Conservation (phyloP, 2,113 vertebrate genomes). For the Prunella himalayana region DNA sequence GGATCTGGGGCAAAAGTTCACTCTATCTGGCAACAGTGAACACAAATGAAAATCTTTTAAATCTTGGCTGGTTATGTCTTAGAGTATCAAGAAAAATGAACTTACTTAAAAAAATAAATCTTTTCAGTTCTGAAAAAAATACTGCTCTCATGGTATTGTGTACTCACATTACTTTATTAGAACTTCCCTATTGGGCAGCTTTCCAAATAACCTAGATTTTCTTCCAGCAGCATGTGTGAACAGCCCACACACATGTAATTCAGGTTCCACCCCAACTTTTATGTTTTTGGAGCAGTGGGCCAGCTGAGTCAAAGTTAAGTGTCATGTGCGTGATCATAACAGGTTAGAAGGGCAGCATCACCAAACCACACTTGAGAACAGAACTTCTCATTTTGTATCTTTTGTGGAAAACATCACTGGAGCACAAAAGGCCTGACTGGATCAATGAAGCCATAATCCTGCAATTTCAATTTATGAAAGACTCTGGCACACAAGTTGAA, state of each 20-base stretch:
- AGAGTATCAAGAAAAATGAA: neutral
- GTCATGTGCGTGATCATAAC: neutral
- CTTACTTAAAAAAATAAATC: neutral
- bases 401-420: neutral
- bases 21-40: neutral
- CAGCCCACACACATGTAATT: neutral
- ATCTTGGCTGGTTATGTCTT: neutral
- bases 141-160: neutral
- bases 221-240: neutral
- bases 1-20: neutral
- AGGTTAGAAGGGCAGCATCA: neutral
- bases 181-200: neutral
- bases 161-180: neutral
- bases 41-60: neutral
- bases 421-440: neutral
- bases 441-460: neutral
- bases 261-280: neutral
- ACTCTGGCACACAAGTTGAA: neutral
- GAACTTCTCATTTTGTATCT: neutral
- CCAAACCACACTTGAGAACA: neutral
- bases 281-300: neutral
- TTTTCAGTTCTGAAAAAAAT: neutral
- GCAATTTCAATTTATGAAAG: neutral
- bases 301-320: neutral
- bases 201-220: neutral